A percentile compares a stretch with the other conserved stretches of the same genome.
These are phyloP conservation scores for Andrena minutula DNA, from an alignment of 2,888 invertebrate genomes.

Conservation along the genomic window DNA sequence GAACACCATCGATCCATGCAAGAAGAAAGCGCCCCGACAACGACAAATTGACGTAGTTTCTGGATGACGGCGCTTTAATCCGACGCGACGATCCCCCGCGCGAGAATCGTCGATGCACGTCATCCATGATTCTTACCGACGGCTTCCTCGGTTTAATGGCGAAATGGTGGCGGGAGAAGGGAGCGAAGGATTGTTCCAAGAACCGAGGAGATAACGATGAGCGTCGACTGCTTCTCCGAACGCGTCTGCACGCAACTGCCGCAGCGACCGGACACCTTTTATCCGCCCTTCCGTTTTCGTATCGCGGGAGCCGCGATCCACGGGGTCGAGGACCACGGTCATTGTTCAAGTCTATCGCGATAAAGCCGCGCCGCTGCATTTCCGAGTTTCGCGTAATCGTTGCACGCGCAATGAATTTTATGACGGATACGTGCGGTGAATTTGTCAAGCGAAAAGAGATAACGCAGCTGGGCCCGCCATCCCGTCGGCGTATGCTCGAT, in stretches of 20 bases:
- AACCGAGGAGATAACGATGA: background rate
- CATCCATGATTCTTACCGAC: background rate
- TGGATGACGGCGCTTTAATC: background rate
- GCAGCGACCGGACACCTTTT: conserved; percentile 7
- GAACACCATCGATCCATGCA: conserved; percentile 16
- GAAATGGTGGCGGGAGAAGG: too few species aligned
- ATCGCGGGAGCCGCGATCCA: conserved; percentile 23
- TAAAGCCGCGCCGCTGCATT: conserved; percentile 55
- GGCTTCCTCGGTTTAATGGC: background rate
- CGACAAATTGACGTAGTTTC: conserved; percentile 50
- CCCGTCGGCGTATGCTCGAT: background rate
- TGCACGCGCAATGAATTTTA: conserved; percentile 68
- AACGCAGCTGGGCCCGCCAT: conserved; percentile 33
- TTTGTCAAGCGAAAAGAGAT: conserved; percentile 60
- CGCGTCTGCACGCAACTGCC: conserved; percentile 27
- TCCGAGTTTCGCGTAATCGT: conserved; percentile 62
- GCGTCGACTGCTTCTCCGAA: conserved; percentile 16
- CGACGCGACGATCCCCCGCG: background rate
- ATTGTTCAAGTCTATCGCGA: conserved; percentile 63
- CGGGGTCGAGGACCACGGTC: conserved; percentile 29
- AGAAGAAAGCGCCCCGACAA: conserved; percentile 41
- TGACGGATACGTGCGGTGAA: conserved; percentile 60
- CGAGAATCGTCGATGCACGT: background rate
- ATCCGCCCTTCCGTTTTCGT: conserved; percentile 33
- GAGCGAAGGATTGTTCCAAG: background rate